Evolutionary conservation across 2,888 invertebrate genomes (phyloP), one percentile per base, ranked within the genome.

Genomic region (Epiblema foenella): DNA sequence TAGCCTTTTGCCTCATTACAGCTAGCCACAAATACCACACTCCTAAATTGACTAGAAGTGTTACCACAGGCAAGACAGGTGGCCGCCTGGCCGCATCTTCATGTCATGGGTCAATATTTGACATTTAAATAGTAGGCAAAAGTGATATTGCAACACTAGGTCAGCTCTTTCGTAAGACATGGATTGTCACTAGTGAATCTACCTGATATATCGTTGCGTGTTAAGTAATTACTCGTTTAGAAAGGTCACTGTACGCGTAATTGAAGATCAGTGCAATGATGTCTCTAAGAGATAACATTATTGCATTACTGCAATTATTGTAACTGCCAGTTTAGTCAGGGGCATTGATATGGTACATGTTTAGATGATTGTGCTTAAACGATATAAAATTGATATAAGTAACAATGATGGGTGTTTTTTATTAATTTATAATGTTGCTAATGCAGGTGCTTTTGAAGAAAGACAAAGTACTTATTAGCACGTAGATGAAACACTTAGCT

Each of bases 71-170:
- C 76, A 82, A 86, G 78, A 87, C 86, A 82, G 85, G 89, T 89
- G 84, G 86, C 84, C 76, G 77, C 75, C 77, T 81, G 84, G 86
- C 84, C 76, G 77, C 75, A 78, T 81, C 79, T 78, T 73, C 82
- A 75, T 85, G 87, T 86, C 89, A 86, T 83, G 83, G 91, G 92
- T 93, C 90, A 92, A 85, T 85, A 86, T 91, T 89, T 91, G 91
- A 86, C 91, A 92, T 93, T 93, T 91, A 81, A 83, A 81, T 78
- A 77, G 78, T 80, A 74, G 78, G 80, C 79, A 81, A 80, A 83
- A 83, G 82, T 83, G 73, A 78, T 81, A 84, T 90, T 87, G 88
- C 78, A 85, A 87, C 89, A 89, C 77, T n/a, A 46, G 56, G 72
- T 71, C 74, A 77, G 76, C 78, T 77, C 73, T 89, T 88, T 81